Percentiles rank a stretch among this genome's conserved stretches.
Evolutionary conservation across 2,888 invertebrate genomes (phyloP).

Genomic region (Hybos culiciformis): DNA sequence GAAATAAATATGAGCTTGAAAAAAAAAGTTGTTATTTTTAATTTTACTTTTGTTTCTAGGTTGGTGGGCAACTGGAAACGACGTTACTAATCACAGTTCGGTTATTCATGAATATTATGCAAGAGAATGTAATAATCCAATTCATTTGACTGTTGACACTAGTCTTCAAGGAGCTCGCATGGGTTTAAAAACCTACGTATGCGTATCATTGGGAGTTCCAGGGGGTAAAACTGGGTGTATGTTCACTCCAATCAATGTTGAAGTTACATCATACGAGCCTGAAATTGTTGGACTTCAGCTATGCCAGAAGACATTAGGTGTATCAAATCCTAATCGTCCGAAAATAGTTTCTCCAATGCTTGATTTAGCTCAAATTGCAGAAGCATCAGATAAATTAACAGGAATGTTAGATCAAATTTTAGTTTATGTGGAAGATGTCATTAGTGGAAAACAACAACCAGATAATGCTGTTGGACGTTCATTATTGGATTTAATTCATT

Average conservation of each 20-base stretch:
- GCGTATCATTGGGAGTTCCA: conserved; percentile 87
- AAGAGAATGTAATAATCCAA: conserved; percentile 83
- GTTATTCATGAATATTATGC: conserved; percentile 97
- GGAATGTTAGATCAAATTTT: conserved; percentile 62
- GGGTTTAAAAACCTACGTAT: conserved; percentile 88
- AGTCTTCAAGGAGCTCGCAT: conserved; percentile 75
- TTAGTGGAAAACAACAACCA: conserved; percentile 58
- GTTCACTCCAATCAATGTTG: conserved; percentile 92
- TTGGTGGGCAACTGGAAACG: conserved; percentile 98
- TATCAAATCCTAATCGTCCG: conserved; percentile 38
- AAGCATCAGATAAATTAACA: conserved; percentile 67
- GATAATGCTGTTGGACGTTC: conserved; percentile 84
- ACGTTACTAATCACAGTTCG: conserved; percentile 93
- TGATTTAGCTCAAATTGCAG: conserved; percentile 70
- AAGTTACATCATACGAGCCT: conserved; percentile 80
- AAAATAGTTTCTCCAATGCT: conserved; percentile 55
- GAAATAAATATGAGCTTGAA: too few species aligned
- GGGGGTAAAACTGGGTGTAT: conserved; percentile 84
- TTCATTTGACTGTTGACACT: conserved; percentile 93
- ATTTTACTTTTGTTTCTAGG: conserved; percentile 36
- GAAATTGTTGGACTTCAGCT: conserved; percentile 72
- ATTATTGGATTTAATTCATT: conserved; percentile 78
- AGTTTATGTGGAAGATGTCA: conserved; percentile 82
- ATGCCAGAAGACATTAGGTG: conserved; percentile 66
- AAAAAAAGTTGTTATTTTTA: too few species aligned